Base-by-base conservation (phyloP, 2,888 invertebrate species). In the Didymodactylos carnosus region DNA sequence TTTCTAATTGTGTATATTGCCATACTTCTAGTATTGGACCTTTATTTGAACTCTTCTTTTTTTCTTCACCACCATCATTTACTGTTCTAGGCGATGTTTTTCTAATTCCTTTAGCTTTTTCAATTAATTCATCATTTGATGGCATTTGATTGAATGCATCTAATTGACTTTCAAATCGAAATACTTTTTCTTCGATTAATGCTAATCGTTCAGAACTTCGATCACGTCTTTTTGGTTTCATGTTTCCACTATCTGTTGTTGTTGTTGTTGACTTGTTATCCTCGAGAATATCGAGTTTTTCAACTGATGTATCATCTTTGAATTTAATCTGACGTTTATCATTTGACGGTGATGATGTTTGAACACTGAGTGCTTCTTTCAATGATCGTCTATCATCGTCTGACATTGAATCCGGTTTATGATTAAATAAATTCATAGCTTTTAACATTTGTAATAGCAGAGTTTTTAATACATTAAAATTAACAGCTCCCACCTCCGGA, bases 1-100 rank as follows among this genome's bases (percentile, higher is more conserved):
- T 74, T 39, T 71, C 71, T 29, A 74, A 62, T 74, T 74, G 74
- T 71, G 74, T 74, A 46, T 74, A 74, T 46, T 74, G 71, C 74
- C 74, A 74, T 29, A 74, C 46, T 72, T 74, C 74, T 3, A 74
- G 25, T 41, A 74, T 69, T 6, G 71, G 62, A 19, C 74, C 71
- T 7, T 71, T 43, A 35, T n/a, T 29, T n/a, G 7, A 6, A 1
- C 14, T 35, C 35, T 46, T 35, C 39, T n/a, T 46, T n/a, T 41
- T 39, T 23, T 13, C 14, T 35, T 74, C 71, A 35, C 8, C 10
- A 35, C 35, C 10, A 35, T 62, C 62, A n/a, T n/a, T n/a, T n/a
- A n/a, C n/a, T n/a, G n/a, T n/a, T n/a, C n/a, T n/a, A n/a, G n/a
- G n/a, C 6, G 19, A 19, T 19, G 62, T 2, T 62, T 62, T 35